Evolutionary conservation across 2,113 vertebrate species (phyloP).

Genomic region (Corythaixoides concolor): DNA sequence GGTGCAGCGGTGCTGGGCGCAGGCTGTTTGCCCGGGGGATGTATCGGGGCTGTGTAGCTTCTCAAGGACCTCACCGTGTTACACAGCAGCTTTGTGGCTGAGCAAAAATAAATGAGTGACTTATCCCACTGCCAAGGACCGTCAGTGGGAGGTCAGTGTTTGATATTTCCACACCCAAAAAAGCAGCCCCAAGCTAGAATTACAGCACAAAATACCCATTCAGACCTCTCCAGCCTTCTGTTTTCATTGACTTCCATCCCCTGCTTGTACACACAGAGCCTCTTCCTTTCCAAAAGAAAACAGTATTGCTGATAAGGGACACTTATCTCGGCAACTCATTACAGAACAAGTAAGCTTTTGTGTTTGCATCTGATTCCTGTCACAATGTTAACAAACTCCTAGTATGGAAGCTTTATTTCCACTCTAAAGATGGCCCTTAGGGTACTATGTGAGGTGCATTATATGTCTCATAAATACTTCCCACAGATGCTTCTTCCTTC

Average conservation of each 20-base stretch:
- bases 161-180: conserved; percentile 67
- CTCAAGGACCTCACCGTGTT: conserved; percentile 32
- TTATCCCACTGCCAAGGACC: conserved; percentile 57
- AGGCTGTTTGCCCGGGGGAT: neutral
- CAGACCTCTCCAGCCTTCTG: conserved; percentile 62
- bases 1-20: neutral
- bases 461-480: neutral
- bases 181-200: conserved; percentile 56
- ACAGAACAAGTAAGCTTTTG: conserved; percentile 4
- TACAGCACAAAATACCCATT: conserved; percentile 58
- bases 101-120: conserved; percentile 34
- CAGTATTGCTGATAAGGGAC: conserved; percentile 28
- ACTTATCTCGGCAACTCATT: conserved; percentile 11
- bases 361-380: neutral
- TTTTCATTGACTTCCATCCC: conserved; percentile 52
- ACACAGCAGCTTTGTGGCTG: conserved; percentile 54
- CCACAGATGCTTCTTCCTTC: conserved; percentile 15
- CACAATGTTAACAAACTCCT: conserved; percentile 7
- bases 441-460: neutral
- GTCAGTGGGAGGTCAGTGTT: conserved; percentile 53
- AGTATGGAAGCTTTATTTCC: neutral
- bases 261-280: conserved; percentile 46
- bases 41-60: neutral
- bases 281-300: conserved; percentile 46
- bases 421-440: neutral